A percentile compares a stretch with the other conserved stretches of the same genome.
Evolutionary conservation across 1,140 invertebrate genomes (phyloP).

Genomic region (Spodoptera frugiperda): DNA sequence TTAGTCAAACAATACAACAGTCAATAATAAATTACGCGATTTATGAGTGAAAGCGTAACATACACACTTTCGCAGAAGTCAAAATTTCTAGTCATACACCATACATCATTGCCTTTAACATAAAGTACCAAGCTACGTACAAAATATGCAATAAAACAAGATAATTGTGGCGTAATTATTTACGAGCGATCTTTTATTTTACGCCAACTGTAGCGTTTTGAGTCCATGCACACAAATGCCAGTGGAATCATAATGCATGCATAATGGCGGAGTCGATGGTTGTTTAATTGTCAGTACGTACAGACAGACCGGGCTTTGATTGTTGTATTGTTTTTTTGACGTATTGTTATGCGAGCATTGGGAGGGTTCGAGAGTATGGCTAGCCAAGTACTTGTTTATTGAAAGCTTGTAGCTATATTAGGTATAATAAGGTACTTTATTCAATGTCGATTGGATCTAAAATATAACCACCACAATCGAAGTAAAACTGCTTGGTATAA

Average conservation of each 20-base stretch:
- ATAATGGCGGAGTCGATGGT: conserved; percentile 38
- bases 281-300: conserved; percentile 28
- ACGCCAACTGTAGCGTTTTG: conserved; percentile 27
- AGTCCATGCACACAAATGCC: conserved; percentile 31
- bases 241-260: conserved; percentile 39
- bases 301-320: neutral
- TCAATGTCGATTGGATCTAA: too few relatives aligned
- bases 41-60: too few relatives aligned
- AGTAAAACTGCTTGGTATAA: too few relatives aligned
- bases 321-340: conserved; percentile 12
- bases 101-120: neutral
- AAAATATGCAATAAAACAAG: conserved; percentile 24
- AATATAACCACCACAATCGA: too few relatives aligned
- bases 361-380: too few relatives aligned
- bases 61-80: too few relatives aligned
- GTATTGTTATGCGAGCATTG: neutral
- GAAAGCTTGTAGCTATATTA: too few relatives aligned
- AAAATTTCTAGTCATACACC: neutral
- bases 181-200: conserved; percentile 24
- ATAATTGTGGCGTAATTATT: conserved; percentile 38
- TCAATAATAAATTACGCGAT: too few relatives aligned
- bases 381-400: too few relatives aligned
- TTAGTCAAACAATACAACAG: too few relatives aligned
- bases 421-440: too few relatives aligned
- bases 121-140: conserved; percentile 3